Evolutionary conservation across 1,140 invertebrate genomes (phyloP).

Genomic region (Polypedilum vanderplanki): DNA sequence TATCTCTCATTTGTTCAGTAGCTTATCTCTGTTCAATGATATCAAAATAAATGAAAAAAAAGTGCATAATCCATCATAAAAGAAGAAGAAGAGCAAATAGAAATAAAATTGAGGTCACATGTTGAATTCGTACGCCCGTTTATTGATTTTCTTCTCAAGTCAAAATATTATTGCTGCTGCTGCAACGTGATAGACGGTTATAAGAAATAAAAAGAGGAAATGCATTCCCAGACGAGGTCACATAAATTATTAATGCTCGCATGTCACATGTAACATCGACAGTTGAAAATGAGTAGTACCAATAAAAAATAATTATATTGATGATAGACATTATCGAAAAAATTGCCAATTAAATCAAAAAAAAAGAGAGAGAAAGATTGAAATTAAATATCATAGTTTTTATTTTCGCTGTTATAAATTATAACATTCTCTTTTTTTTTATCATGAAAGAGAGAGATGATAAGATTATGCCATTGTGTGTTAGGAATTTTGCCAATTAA

Average conservation of each 20-base stretch:
- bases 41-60: background rate
- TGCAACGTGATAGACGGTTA: background rate
- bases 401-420: no score
- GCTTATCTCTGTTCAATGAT: background rate
- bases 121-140: background rate
- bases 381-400: no score
- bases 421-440: no score
- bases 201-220: background rate
- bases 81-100: background rate
- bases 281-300: background rate
- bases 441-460: no score
- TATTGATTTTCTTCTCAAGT: conserved; percentile 23
- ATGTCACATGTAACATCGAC: background rate
- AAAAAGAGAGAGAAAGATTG: no score
- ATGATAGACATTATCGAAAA: conserved; percentile 19
- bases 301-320: background rate
- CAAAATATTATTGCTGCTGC: background rate
- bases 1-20: background rate
- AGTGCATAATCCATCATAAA: background rate
- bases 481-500: no score
- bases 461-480: no score
- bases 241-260: background rate
- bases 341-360: background rate
- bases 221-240: conserved; percentile 8
- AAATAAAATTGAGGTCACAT: conserved; percentile 21